Percentiles rank a stretch among this genome's conserved stretches.
phyloP scores from a whole-genome alignment of 2,797 vertebrate species.

The Argyrosomus regius region DNA sequence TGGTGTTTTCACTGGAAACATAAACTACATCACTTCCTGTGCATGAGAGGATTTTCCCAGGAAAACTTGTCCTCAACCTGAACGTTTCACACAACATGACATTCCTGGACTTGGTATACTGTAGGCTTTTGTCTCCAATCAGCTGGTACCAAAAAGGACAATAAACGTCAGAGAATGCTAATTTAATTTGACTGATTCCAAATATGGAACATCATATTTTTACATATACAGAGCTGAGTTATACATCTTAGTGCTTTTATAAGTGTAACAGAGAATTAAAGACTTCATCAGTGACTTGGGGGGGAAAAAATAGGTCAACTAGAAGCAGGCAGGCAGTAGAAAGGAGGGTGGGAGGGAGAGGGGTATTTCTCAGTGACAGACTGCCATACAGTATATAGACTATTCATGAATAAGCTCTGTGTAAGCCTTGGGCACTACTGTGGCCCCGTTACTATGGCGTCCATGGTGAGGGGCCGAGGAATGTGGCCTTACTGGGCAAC shows the following conservation, averaged over 20 bases:
- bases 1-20: not conserved
- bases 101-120: not conserved
- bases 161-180: not conserved
- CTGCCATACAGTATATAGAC: slow-evolving; percentile 83
- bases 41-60: not conserved
- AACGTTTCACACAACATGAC: not conserved
- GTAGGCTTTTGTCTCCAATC: not conserved
- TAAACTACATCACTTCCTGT: not conserved
- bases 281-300: slow-evolving; percentile 66
- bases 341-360: slow-evolving; percentile 57
- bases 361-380: slow-evolving; percentile 77
- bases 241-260: slow-evolving; percentile 16
- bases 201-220: not conserved
- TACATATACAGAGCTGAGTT: not conserved
- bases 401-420: slow-evolving; percentile 85
- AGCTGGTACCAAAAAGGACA: not conserved
- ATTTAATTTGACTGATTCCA: not conserved
- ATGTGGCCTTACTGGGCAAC: slow-evolving; percentile 78
- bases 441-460: slow-evolving; percentile 83
- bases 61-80: not conserved
- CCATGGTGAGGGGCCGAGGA: slow-evolving; percentile 74
- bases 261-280: slow-evolving; percentile 52
- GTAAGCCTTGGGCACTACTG: slow-evolving; percentile 80
- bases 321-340: slow-evolving; percentile 71
- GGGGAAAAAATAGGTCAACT: slow-evolving; percentile 77